Conservation (phyloP, 2,113 vertebrate species). For the Poecile atricapillus region DNA sequence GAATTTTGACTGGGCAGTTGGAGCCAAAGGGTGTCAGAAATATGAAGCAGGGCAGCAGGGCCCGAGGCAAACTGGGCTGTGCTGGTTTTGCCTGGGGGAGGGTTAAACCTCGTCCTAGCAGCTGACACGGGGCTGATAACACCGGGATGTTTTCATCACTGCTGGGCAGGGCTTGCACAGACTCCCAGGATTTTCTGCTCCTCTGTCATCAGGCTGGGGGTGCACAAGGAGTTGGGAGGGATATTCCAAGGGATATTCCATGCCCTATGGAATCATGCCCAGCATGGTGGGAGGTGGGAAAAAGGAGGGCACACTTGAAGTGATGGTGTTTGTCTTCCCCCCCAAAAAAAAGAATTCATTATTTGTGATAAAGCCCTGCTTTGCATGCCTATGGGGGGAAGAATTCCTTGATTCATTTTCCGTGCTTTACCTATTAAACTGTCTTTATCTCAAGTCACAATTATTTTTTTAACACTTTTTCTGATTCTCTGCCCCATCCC, state of each 20-base stretch:
- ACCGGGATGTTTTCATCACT: background rate
- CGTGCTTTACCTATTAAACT: background rate
- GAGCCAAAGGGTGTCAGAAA: background rate
- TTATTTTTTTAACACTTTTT: background rate
- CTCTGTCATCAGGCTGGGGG: background rate
- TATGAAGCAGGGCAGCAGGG: background rate
- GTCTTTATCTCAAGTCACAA: background rate
- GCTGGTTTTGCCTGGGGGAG: background rate
- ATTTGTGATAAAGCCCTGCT: background rate
- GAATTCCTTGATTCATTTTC: background rate
- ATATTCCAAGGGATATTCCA: background rate
- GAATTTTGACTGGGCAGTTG: background rate
- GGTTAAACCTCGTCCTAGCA: background rate
- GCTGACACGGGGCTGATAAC: background rate
- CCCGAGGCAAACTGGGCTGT: background rate
- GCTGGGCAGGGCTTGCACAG: background rate
- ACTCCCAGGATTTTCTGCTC: background rate
- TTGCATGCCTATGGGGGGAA: background rate
- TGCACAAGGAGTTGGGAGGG: background rate
- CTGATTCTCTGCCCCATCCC: background rate
- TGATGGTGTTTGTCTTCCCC: background rate
- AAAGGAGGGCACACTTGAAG: background rate
- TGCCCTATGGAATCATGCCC: background rate
- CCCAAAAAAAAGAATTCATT: too few species aligned
- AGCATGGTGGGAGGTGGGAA: background rate